Percentiles rank a stretch among this genome's conserved stretches.
Conservation (phyloP, 2,888 invertebrate species). For the Caenorhabditis sulstoni region DNA sequence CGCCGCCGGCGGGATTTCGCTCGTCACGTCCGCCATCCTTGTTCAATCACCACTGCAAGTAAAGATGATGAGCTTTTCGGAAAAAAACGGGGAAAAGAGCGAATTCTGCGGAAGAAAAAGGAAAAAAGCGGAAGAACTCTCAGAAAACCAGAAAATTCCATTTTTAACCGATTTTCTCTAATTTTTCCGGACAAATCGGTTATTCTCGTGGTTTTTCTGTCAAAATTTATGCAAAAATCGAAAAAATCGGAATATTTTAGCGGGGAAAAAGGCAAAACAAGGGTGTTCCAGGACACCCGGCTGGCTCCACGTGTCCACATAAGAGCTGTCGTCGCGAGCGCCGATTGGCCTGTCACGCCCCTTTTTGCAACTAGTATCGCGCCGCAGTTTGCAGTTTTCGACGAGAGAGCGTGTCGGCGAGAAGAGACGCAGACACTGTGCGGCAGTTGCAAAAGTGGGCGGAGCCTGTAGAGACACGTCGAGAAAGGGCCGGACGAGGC, state of each 20-base stretch:
- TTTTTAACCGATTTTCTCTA: too few relatives aligned
- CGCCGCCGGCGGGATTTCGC: constrained; percentile 49
- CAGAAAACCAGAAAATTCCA: too few relatives aligned
- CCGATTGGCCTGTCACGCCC: constrained; percentile 41
- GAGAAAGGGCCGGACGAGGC: constrained; percentile 5
- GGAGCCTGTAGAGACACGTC: constrained; percentile 52
- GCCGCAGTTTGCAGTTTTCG: constrained; percentile 57
- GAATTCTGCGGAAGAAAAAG: not conserved
- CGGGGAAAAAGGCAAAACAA: constrained; percentile 31
- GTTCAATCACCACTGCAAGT: constrained; percentile 43
- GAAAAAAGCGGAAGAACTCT: not conserved
- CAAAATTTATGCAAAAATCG: not conserved
- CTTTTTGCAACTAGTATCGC: constrained; percentile 44
- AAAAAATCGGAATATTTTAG: constrained; percentile 1
- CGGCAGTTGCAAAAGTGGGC: constrained; percentile 51
- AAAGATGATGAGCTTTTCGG: not conserved
- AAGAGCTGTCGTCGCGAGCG: constrained; percentile 8
- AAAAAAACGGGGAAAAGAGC: not conserved
- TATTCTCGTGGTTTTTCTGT: not conserved
- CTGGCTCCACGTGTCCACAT: constrained; percentile 50
- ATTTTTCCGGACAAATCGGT: not conserved
- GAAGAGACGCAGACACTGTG: constrained; percentile 35
- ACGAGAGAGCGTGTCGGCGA: constrained; percentile 7
- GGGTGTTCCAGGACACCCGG: constrained; percentile 25
- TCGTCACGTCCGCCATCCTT: constrained; percentile 66